phyloP scores from a whole-genome alignment of 53 echinoderm and acorn worm species.

The Paracentrotus lividus region DNA sequence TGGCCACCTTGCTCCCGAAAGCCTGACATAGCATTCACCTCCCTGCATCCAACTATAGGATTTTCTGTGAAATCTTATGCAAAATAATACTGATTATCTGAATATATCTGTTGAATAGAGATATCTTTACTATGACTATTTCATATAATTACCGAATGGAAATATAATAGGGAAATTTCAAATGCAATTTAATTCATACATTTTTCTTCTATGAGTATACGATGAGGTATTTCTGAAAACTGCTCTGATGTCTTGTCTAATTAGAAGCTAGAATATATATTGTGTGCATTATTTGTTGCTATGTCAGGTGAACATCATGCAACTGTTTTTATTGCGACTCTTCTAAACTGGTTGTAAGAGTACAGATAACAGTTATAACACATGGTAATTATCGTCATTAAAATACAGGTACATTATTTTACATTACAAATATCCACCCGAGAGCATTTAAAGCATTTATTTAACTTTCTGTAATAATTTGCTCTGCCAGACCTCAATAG shows the following conservation, averaged over 20 bases:
- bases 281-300: neutral
- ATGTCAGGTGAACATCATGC: neutral
- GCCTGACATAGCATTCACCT: no score
- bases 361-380: neutral
- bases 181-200: neutral
- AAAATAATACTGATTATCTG: conserved; percentile 2
- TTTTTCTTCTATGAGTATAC: neutral
- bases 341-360: neutral
- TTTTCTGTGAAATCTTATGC: neutral
- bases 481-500: neutral
- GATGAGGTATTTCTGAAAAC: conserved; percentile 17
- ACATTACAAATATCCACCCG: neutral
- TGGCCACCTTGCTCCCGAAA: no score
- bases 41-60: no score
- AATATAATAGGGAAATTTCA: neutral
- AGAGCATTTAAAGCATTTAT: neutral
- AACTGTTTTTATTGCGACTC: neutral
- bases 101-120: neutral
- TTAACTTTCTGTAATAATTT: neutral
- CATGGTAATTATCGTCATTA: neutral
- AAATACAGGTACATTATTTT: neutral
- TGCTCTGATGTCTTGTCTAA: no score
- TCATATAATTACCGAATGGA: neutral
- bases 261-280: neutral
- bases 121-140: neutral